Percentiles rank a stretch among this genome's conserved stretches.
phyloP scores from a whole-genome alignment of 2,113 vertebrate genomes.

The Psettodes erumei region DNA sequence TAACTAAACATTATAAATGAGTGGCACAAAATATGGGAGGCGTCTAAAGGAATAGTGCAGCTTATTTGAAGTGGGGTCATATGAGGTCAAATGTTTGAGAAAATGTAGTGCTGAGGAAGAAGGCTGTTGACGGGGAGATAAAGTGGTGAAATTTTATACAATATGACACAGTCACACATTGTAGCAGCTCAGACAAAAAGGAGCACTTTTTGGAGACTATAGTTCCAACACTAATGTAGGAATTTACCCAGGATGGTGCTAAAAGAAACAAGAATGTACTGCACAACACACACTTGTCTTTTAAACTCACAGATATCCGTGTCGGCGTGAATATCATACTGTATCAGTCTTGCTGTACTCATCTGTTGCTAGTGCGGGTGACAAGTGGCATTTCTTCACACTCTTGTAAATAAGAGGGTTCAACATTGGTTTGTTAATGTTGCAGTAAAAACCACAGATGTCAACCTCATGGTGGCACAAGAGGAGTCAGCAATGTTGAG shows the following conservation, averaged over 20 bases:
- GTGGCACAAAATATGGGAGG: too few species aligned
- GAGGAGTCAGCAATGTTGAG: not conserved
- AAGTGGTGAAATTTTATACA: too few species aligned
- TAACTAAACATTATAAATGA: conserved; percentile 21
- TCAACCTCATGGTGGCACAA: not conserved
- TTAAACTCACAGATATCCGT: too few species aligned
- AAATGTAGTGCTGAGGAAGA: too few species aligned
- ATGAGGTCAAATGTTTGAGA: too few species aligned
- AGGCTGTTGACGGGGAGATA: too few species aligned
- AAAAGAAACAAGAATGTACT: not conserved
- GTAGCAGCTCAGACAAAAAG: not conserved
- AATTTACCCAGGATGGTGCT: not conserved
- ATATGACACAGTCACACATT: not conserved
- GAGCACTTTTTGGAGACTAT: not conserved
- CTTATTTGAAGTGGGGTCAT: too few species aligned
- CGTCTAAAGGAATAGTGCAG: too few species aligned
- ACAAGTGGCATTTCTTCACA: not conserved
- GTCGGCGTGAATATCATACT: too few species aligned
- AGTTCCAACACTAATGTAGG: too few species aligned
- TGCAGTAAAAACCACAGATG: not conserved
- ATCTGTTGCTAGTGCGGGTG: not conserved
- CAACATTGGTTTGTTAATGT: not conserved
- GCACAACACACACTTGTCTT: too few species aligned
- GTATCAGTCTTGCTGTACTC: not conserved
- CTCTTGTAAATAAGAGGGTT: too few species aligned